Conservation (phyloP, 2,888 invertebrate genomes). For the Nephrotoma flavescens region DNA sequence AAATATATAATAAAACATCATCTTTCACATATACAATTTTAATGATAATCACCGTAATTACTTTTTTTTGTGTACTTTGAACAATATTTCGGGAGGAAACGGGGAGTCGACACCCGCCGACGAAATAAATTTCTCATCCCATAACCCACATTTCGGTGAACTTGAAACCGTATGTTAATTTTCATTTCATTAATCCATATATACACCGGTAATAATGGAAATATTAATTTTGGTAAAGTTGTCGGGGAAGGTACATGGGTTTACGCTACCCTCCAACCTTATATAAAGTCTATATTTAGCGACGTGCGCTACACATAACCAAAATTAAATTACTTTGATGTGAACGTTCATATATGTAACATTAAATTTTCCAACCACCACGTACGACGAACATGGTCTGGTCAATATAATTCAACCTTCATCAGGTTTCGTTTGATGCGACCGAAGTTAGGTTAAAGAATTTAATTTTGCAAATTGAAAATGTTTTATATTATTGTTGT, state of each 20-base stretch:
- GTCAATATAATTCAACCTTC: background rate
- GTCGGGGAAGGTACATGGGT: background rate
- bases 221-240: background rate
- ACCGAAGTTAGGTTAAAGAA: background rate
- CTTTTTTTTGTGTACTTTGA: background rate
- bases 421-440: background rate
- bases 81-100: background rate
- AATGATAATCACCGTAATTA: background rate
- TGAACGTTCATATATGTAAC: background rate
- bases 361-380: background rate
- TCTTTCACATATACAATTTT: background rate
- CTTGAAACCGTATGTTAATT: background rate
- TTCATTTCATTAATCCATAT: background rate
- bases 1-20: background rate
- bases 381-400: background rate
- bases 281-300: background rate
- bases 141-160: background rate
- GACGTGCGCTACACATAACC: background rate
- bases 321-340: background rate
- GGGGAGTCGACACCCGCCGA: background rate
- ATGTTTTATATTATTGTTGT: background rate
- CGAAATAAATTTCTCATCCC: background rate
- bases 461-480: background rate
- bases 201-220: background rate
- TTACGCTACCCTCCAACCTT: background rate